Percentiles rank a stretch among this genome's conserved stretches.
These are phyloP conservation scores for Protomyctophum bolini DNA, from an alignment of 2,113 vertebrate species.

Conservation along the genomic window DNA sequence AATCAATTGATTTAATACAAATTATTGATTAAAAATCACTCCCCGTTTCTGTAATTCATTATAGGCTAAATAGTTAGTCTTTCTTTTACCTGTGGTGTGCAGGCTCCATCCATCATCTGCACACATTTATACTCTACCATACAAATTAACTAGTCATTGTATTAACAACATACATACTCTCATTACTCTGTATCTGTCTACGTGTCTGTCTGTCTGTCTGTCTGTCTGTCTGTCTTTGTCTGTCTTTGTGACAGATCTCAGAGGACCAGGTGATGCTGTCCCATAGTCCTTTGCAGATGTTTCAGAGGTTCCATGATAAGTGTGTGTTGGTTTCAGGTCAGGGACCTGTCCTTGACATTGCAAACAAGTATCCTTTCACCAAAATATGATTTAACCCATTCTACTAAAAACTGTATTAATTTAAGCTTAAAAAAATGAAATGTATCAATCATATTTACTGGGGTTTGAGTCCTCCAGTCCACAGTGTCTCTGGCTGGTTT, in stretches of 20 bases:
- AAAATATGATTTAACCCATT: no score
- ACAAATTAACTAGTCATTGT: no score
- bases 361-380: slow-evolving; percentile 85
- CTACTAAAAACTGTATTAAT: no score
- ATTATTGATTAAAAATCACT: neutral
- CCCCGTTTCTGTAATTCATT: neutral
- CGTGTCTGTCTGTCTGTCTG: neutral
- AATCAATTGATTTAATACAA: no score
- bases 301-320: slow-evolving; percentile 86
- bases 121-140: no score
- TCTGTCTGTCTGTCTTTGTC: neutral
- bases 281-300: slow-evolving; percentile 86
- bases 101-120: no score
- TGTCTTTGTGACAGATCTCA: slow-evolving; percentile 73
- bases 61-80: no score
- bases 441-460: no score
- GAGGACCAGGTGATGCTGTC: slow-evolving; percentile 89
- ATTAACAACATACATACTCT: no score
- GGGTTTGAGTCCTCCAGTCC: no score
- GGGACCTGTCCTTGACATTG: slow-evolving; percentile 86
- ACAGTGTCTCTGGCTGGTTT: slow-evolving; percentile 1
- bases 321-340: slow-evolving; percentile 89
- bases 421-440: no score
- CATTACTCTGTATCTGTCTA: neutral
- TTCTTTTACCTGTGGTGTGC: no score